A percentile compares a stretch with the other conserved stretches of the same genome.
These are phyloP conservation scores for Euwallacea fornicatus DNA, from an alignment of 1,140 invertebrate genomes.

Conservation along the genomic window DNA sequence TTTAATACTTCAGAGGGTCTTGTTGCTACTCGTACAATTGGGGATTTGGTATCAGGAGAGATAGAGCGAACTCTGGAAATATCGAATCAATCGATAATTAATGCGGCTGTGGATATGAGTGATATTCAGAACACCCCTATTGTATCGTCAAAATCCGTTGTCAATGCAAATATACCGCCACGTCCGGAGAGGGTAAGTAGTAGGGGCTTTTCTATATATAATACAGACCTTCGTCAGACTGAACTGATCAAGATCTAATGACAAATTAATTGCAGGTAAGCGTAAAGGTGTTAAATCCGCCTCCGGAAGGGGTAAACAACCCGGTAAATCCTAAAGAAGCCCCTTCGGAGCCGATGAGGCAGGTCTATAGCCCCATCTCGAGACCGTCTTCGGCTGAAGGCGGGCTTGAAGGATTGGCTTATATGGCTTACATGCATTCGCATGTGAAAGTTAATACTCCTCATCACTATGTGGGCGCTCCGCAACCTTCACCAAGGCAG, in stretches of 20 bases:
- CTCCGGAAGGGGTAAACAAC: slow-evolving; percentile 23
- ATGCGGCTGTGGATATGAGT: slow-evolving; percentile 83
- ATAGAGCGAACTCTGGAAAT: slow-evolving; percentile 86
- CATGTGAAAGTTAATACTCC: slow-evolving; percentile 41
- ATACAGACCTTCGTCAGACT: background rate
- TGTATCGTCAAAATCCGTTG: slow-evolving; percentile 52
- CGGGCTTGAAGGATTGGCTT: slow-evolving; percentile 54
- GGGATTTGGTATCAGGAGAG: slow-evolving; percentile 84
- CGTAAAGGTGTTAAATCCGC: slow-evolving; percentile 52
- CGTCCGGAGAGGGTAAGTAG: slow-evolving; percentile 57
- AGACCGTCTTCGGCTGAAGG: slow-evolving; percentile 61
- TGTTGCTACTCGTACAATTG: slow-evolving; percentile 72
- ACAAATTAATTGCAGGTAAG: slow-evolving; percentile 40
- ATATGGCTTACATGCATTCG: slow-evolving; percentile 61
- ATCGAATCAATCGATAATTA: slow-evolving; percentile 82
- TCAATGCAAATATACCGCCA: slow-evolving; percentile 59
- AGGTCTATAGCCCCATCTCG: slow-evolving; percentile 71
- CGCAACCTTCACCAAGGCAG: slow-evolving; percentile 43
- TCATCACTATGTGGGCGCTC: slow-evolving; percentile 49
- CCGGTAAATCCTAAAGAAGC: slow-evolving; percentile 42
- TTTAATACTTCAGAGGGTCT: slow-evolving; percentile 52
- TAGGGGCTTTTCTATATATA: background rate
- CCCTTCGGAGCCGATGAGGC: slow-evolving; percentile 44
- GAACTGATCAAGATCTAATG: background rate
- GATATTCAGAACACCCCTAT: slow-evolving; percentile 57